phyloP scores from a whole-genome alignment of 2,888 invertebrate species.

The Cotesia congregata region DNA sequence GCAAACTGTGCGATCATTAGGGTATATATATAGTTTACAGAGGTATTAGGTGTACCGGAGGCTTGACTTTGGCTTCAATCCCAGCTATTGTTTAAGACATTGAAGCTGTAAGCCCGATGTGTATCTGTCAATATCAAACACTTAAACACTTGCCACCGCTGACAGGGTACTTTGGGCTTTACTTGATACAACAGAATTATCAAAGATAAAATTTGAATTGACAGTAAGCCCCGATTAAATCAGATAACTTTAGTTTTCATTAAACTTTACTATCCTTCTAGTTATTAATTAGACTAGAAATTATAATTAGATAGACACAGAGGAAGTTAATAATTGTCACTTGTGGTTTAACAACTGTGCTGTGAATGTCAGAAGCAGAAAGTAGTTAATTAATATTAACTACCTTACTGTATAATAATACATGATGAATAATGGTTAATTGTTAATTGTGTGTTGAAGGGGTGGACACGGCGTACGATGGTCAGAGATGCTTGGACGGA shows the following conservation, averaged over 20 bases:
- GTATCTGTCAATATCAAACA: background rate
- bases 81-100: background rate
- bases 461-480: conserved; percentile 90
- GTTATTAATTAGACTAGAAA: too few species aligned
- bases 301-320: background rate
- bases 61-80: background rate
- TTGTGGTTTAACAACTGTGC: conserved; percentile 16
- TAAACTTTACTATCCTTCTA: too few species aligned
- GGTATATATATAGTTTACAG: background rate
- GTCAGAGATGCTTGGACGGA: conserved; percentile 74
- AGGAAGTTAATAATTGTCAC: conserved; percentile 4
- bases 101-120: background rate
- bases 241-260: too few species aligned
- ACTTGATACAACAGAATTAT: background rate
- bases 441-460: conserved; percentile 71
- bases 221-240: background rate
- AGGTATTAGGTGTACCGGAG: background rate
- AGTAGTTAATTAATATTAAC: background rate
- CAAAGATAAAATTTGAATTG: background rate
- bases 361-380: conserved; percentile 14
- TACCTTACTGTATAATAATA: too few species aligned
- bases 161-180: background rate
- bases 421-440: background rate
- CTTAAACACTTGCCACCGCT: background rate
- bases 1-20: background rate